phyloP scores from a whole-genome alignment of 2,797 vertebrate genomes.

The Allobates femoralis region DNA sequence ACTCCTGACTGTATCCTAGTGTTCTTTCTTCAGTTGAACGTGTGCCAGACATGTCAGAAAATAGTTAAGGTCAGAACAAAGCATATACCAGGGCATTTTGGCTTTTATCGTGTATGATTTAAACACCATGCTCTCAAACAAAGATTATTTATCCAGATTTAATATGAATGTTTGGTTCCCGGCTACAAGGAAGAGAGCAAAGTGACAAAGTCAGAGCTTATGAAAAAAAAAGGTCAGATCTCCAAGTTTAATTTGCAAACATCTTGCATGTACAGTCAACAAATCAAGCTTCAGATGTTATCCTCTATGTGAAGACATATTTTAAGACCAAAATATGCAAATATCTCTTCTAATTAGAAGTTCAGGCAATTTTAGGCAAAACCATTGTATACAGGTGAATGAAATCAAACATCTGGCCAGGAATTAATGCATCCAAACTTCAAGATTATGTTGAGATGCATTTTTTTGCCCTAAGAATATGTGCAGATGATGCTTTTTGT shows the following conservation, averaged over 20 bases:
- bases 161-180: background rate
- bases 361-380: background rate
- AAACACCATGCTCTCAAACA: conserved; percentile 18
- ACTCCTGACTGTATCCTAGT: background rate
- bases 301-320: background rate
- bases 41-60: background rate
- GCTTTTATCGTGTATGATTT: background rate
- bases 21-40: background rate
- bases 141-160: background rate
- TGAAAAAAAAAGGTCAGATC: background rate
- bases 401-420: background rate
- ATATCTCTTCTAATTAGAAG: background rate
- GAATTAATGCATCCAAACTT: background rate
- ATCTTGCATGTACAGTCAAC: background rate
- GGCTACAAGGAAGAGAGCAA: background rate
- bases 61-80: background rate
- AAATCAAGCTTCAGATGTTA: background rate
- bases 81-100: background rate
- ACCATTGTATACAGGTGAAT: background rate
- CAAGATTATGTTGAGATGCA: background rate
- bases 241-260: background rate
- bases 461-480: too few species aligned
- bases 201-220: background rate
- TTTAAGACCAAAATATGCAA: background rate
- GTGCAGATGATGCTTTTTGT: too few species aligned